These are phyloP conservation scores for Furcifer pardalis DNA, from an alignment of 2,797 vertebrate species.

Conservation along the genomic window DNA sequence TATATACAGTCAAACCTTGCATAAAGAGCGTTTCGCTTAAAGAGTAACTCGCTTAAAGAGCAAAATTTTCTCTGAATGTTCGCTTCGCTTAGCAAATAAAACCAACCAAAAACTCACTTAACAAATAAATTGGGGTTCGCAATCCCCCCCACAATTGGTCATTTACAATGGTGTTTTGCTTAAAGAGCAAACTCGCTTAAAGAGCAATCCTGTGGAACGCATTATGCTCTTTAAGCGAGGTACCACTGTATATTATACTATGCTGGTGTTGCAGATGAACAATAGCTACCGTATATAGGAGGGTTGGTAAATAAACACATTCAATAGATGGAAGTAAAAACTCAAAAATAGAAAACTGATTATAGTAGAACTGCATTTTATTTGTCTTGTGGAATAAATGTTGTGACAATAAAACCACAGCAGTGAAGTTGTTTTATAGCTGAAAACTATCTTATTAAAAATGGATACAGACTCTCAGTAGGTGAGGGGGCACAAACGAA, in stretches of 20 bases:
- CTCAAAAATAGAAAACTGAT: background rate
- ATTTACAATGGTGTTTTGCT: too few relatives aligned
- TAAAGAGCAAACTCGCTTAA: too few relatives aligned
- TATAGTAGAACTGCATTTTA: background rate
- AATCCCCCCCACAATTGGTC: too few relatives aligned
- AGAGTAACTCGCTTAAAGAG: too few relatives aligned
- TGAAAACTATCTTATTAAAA: conserved; percentile 5
- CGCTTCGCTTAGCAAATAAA: too few relatives aligned
- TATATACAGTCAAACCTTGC: too few relatives aligned
- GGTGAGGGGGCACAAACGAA: background rate
- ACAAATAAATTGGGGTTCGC: too few relatives aligned
- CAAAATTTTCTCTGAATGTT: too few relatives aligned
- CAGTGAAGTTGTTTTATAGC: background rate
- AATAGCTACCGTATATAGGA: background rate
- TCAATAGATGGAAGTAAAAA: background rate
- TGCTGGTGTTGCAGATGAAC: background rate
- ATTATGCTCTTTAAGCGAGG: too few relatives aligned
- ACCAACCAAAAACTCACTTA: too few relatives aligned
- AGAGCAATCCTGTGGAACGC: too few relatives aligned
- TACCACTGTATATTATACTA: background rate
- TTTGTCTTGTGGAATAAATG: background rate
- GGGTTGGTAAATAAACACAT: background rate
- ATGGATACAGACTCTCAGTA: conserved; percentile 3
- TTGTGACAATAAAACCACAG: background rate
- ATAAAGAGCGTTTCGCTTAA: too few relatives aligned